A percentile compares a stretch with the other conserved stretches of the same genome.
Evolutionary conservation across 2,888 invertebrate genomes (phyloP).

Genomic region (Aphrophora alni): DNA sequence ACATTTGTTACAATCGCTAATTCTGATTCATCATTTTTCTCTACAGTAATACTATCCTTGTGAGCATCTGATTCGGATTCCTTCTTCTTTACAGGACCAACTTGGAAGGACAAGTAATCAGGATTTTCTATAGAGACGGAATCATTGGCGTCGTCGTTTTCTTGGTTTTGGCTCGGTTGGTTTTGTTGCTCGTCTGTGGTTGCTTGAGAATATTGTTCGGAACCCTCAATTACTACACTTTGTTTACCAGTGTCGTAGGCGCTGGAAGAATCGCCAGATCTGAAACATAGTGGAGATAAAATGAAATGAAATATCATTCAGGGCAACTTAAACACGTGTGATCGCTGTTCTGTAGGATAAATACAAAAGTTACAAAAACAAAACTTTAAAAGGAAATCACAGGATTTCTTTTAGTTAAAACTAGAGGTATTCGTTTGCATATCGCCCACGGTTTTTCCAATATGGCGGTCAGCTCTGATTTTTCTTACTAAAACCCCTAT

Average conservation of each 20-base stretch:
- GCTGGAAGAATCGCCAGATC: neutral
- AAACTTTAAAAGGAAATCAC: too few relatives aligned
- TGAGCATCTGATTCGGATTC: neutral
- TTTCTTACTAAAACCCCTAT: too few relatives aligned
- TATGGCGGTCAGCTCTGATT: too few relatives aligned
- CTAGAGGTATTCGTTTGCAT: too few relatives aligned
- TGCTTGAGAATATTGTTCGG: neutral
- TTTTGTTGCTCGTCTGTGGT: neutral
- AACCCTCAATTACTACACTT: neutral
- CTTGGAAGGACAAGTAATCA: slow-evolving; percentile 31
- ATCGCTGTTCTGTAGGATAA: too few relatives aligned
- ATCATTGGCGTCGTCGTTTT: slow-evolving; percentile 43
- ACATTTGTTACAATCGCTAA: neutral
- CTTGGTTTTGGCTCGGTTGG: neutral
- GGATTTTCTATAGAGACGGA: slow-evolving; percentile 46
- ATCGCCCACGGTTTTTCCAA: too few relatives aligned
- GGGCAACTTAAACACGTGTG: too few relatives aligned
- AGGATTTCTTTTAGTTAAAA: too few relatives aligned
- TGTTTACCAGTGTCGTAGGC: neutral
- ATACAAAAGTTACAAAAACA: too few relatives aligned
- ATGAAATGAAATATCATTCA: neutral
- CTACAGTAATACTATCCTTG: neutral
- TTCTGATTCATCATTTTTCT: neutral
- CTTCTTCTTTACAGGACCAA: slow-evolving; percentile 10
- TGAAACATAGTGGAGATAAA: neutral